Base-by-base conservation (phyloP, 1,140 invertebrate genomes). In the Chelonus insularis region DNA sequence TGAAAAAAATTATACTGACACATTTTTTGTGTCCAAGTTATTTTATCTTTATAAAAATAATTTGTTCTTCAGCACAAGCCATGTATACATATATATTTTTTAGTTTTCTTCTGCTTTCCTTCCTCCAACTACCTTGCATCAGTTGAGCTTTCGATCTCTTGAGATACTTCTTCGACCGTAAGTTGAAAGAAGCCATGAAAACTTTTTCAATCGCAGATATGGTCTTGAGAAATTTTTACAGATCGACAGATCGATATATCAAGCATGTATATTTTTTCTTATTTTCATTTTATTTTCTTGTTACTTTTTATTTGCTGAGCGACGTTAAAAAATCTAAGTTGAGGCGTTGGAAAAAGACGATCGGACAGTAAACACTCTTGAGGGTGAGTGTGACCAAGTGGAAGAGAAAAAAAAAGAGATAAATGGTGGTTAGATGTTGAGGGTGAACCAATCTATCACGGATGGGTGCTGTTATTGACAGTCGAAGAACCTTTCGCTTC, bases 341-440 rank as follows among this genome's bases (percentile, higher is more conserved):
- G 14, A 21, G 20, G 23, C 23, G 45, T 20, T n/a, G 25, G 25
- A 8, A 50, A 36, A 21, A 29, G 55, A 45, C 9, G 25, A 32
- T 12, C 41, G 45, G 43, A 48, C 43, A 58, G 56, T 50, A 48
- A 58, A 58, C 56, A 58, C 56, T 12, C 56, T 48, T 36, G 55
- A 45, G 37, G 20, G 55, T 16, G 43, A 32, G 39, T 36, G 16
- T 51, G 32, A 23, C n/a, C 14, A 36, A 34, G 32, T 47, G 41
- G 71, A 63, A 67, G 76, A 75, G 74, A 70, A 77, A 78, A 79
- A 79, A 77, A 76, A 78, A 68, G 71, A 79, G 75, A 79, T 80
- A 79, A 80, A 80, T 79, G 72, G 70, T 69, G 69, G 68, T 69
- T 74, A 71, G 74, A 75, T 78, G 70, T 71, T 64, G 66, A 75